A percentile compares a stretch with the other conserved stretches of the same genome.
These are phyloP conservation scores for Platorchestia sp. DNA, from an alignment of 1,140 invertebrate species.

Conservation along the genomic window DNA sequence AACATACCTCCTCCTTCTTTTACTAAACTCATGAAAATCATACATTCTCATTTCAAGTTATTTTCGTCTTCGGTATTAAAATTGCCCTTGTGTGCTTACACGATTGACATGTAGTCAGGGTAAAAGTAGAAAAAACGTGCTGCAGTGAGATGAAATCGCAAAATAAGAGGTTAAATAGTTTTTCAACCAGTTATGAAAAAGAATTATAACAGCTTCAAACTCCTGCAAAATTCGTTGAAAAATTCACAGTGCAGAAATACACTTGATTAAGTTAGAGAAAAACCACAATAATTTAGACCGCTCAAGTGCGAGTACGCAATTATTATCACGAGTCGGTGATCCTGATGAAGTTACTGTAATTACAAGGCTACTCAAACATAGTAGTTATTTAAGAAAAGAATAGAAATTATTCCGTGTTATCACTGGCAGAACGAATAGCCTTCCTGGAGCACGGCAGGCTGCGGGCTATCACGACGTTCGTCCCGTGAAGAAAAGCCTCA, in stretches of 20 bases:
- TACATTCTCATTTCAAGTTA: background rate
- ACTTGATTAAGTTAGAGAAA: too few relatives aligned
- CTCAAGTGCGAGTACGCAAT: too few relatives aligned
- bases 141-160: too few relatives aligned
- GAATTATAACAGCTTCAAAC: background rate
- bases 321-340: too few relatives aligned
- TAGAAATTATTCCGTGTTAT: background rate
- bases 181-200: background rate
- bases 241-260: too few relatives aligned
- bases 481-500: background rate
- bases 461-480: background rate
- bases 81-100: background rate
- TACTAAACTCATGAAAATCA: background rate
- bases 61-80: background rate
- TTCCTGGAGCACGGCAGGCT: background rate
- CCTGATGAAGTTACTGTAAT: too few relatives aligned
- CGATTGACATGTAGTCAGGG: background rate
- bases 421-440: background rate
- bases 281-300: too few relatives aligned
- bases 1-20: background rate
- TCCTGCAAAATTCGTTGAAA: background rate
- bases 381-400: background rate
- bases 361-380: background rate
- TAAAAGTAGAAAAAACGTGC: background rate
- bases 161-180: too few relatives aligned